Percentiles rank a stretch among this genome's conserved stretches.
Conservation (phyloP, 2,113 vertebrate genomes). For the Pseudorhombus dupliciocellatus region DNA sequence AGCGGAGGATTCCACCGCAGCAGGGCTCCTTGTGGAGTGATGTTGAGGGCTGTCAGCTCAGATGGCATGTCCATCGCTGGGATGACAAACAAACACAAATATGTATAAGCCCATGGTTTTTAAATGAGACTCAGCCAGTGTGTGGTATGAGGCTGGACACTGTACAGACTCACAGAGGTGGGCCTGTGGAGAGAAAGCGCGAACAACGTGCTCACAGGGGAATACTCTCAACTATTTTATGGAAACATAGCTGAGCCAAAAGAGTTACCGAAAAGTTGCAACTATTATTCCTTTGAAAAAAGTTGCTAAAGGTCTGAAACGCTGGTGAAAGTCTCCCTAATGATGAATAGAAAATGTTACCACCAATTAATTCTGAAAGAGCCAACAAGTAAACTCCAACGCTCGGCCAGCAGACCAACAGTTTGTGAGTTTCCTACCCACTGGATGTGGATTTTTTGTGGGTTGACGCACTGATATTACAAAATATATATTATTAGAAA, state of each 20-base stretch:
- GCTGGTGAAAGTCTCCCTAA: neutral
- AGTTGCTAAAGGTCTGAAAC: neutral
- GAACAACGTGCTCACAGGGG: neutral
- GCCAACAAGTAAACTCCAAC: neutral
- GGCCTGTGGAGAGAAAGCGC: neutral
- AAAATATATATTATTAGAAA: too few species aligned
- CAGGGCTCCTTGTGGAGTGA: conserved; percentile 90
- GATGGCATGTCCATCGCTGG: conserved; percentile 93
- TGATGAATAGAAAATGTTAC: neutral
- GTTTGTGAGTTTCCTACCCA: neutral
- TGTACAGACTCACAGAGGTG: neutral
- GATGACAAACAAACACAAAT: neutral
- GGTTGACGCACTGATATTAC: too few species aligned
- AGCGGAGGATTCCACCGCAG: conserved; percentile 89
- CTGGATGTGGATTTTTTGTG: too few species aligned
- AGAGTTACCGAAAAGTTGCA: neutral
- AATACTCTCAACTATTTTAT: neutral
- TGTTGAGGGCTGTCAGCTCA: conserved; percentile 86
- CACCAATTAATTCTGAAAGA: neutral
- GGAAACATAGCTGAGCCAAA: neutral
- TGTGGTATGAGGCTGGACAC: neutral
- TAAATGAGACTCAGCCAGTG: neutral
- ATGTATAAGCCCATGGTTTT: neutral
- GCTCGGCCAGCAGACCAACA: neutral
- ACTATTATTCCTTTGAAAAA: too few species aligned